Conservation (phyloP, 1,140 invertebrate genomes). For the Drosophila nasuta region DNA sequence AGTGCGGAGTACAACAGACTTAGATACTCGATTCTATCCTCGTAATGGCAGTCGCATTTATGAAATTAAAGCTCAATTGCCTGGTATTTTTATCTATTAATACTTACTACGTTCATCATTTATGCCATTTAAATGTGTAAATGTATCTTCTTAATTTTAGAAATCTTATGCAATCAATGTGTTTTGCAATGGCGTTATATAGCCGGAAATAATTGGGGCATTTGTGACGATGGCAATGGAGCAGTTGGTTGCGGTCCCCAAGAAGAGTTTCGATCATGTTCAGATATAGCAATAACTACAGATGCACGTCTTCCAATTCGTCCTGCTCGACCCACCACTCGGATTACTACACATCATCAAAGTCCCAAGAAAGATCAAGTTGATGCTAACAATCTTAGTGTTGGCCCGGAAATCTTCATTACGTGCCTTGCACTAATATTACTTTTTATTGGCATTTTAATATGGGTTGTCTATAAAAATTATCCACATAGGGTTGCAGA, state of each 20-base stretch:
- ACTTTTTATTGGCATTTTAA: slow-evolving; percentile 11
- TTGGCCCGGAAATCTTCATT: slow-evolving; percentile 13
- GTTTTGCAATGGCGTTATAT: slow-evolving; percentile 74
- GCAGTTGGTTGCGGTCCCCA: slow-evolving; percentile 87
- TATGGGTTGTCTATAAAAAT: slow-evolving; percentile 48
- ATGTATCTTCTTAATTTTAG: neutral
- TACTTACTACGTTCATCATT: neutral
- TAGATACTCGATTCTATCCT: slow-evolving; percentile 89
- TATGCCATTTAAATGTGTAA: neutral
- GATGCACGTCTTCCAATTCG: slow-evolving; percentile 65
- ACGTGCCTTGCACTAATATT: slow-evolving; percentile 16
- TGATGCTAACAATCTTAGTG: slow-evolving; percentile 2
- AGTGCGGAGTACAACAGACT: slow-evolving; percentile 74
- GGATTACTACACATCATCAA: slow-evolving; percentile 39
- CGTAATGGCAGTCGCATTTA: slow-evolving; percentile 91
- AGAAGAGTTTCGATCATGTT: slow-evolving; percentile 94
- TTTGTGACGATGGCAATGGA: slow-evolving; percentile 84
- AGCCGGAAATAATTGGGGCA: slow-evolving; percentile 86
- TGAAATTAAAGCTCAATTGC: slow-evolving; percentile 90
- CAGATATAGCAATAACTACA: slow-evolving; percentile 91
- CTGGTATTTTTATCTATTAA: slow-evolving; percentile 81
- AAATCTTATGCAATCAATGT: slow-evolving; percentile 85
- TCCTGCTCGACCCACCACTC: slow-evolving; percentile 53
- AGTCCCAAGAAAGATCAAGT: slow-evolving; percentile 22
- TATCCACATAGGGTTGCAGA: slow-evolving; percentile 49